phyloP scores from a whole-genome alignment of 2,888 invertebrate species.

The Choreutis nemorana region DNA sequence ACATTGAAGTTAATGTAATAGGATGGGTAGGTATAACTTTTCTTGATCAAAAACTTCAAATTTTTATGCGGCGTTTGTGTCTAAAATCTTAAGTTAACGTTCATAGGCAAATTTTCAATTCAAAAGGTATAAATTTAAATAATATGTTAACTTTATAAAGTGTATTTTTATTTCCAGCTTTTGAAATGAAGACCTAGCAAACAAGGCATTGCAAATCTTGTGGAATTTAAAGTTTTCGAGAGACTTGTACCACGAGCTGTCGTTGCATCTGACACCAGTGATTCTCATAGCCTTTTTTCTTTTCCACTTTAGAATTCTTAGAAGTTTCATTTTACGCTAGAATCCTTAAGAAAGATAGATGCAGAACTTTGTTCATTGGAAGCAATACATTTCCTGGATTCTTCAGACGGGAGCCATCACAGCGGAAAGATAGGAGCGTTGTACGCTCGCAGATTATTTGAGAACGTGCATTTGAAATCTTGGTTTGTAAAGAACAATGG shows the following conservation, averaged over 20 bases:
- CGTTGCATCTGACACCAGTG: constrained; percentile 58
- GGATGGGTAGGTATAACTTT: no score
- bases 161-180: no score
- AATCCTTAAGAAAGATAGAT: constrained; percentile 24
- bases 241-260: constrained; percentile 38
- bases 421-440: constrained; percentile 31
- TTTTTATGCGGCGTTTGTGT: no score
- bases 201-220: constrained; percentile 20
- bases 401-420: no score
- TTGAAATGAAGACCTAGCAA: no score
- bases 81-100: no score
- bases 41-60: no score
- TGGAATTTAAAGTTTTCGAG: constrained; percentile 35
- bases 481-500: constrained; percentile 36
- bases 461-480: constrained; percentile 21
- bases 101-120: no score
- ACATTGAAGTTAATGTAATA: no score
- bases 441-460: constrained; percentile 18
- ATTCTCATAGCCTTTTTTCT: constrained; percentile 34
- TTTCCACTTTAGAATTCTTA: constrained; percentile 42
- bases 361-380: constrained; percentile 29
- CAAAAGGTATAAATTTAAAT: no score
- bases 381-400: constrained; percentile 40
- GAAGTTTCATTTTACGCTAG: constrained; percentile 44
- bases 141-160: no score